These are phyloP conservation scores for Pelmatolapia mariae DNA, from an alignment of 2,113 vertebrate genomes.

Conservation along the genomic window DNA sequence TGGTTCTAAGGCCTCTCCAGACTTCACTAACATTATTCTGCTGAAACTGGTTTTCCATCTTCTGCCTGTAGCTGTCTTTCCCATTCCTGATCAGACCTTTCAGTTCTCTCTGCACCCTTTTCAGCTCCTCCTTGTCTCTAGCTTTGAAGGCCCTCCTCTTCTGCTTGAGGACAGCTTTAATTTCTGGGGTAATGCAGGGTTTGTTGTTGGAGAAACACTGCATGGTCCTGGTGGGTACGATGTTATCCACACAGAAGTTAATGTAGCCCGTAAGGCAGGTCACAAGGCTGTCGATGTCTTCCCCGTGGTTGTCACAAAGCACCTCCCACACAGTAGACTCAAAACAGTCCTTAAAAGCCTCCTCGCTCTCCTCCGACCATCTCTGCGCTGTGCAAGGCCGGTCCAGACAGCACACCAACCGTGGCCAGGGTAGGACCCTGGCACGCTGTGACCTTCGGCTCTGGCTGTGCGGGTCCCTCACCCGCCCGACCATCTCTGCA, in stretches of 20 bases:
- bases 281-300: background rate
- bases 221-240: background rate
- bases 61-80: background rate
- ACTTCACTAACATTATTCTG: background rate
- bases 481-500: rapidly evolving
- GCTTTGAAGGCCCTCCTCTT: background rate
- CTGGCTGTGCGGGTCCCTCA: background rate
- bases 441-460: background rate
- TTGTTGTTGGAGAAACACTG: background rate
- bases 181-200: background rate
- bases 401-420: background rate
- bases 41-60: background rate
- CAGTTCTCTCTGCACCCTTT: background rate
- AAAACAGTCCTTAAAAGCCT: background rate
- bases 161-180: background rate
- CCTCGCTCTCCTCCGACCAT: background rate
- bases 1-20: background rate
- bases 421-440: background rate
- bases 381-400: background rate
- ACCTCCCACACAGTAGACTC: background rate
- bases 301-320: background rate
- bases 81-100: background rate
- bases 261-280: background rate
- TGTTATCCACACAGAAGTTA: background rate
- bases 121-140: background rate